Evolutionary conservation across 2,888 invertebrate genomes (phyloP).

Genomic region (Drosophila sordidula): DNA sequence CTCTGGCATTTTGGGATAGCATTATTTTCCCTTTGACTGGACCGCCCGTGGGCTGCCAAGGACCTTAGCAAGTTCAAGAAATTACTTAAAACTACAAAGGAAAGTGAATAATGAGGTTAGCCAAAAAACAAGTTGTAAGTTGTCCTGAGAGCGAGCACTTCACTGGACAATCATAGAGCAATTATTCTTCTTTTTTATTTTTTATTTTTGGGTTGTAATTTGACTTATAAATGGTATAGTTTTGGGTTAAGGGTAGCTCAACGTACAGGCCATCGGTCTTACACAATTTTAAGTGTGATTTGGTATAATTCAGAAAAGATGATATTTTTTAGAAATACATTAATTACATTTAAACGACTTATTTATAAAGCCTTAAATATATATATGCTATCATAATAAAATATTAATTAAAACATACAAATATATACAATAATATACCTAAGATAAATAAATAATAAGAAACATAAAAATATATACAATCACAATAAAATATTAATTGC

Average conservation of each 20-base stretch:
- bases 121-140: slow-evolving; percentile 24
- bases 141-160: slow-evolving; percentile 49
- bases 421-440: too few relatives aligned
- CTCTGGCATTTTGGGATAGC: slow-evolving; percentile 13
- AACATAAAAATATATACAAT: too few relatives aligned
- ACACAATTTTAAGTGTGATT: slow-evolving; percentile 1
- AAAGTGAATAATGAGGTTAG: slow-evolving; percentile 57
- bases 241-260: slow-evolving; percentile 30
- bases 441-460: too few relatives aligned
- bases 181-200: slow-evolving; percentile 31
- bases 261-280: slow-evolving; percentile 8
- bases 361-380: too few relatives aligned
- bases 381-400: too few relatives aligned
- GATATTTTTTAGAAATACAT: too few relatives aligned
- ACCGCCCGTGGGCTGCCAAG: slow-evolving; percentile 36
- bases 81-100: slow-evolving; percentile 48
- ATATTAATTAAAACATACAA: too few relatives aligned
- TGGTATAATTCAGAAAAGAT: not conserved
- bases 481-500: too few relatives aligned
- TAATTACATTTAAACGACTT: too few relatives aligned
- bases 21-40: slow-evolving; percentile 12
- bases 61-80: slow-evolving; percentile 39
- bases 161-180: slow-evolving; percentile 44
- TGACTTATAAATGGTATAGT: slow-evolving; percentile 34
- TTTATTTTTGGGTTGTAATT: slow-evolving; percentile 4